Percentiles rank a stretch among this genome's conserved stretches.
phyloP scores from a whole-genome alignment of 2,888 invertebrate species.

The Magallana nippona region DNA sequence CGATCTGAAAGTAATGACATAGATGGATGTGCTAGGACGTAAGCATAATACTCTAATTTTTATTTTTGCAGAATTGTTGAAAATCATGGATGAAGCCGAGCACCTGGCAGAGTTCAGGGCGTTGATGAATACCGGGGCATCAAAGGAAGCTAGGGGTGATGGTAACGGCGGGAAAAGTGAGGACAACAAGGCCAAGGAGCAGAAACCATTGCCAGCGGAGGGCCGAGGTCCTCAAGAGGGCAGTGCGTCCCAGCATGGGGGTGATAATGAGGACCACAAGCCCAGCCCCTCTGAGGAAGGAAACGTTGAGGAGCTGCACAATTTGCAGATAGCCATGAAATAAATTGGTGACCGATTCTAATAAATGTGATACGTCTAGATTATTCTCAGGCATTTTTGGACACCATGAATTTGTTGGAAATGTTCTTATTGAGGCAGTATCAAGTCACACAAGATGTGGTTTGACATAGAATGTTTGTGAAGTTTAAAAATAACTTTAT shows the following conservation, averaged over 20 bases:
- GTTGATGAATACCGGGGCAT: neutral
- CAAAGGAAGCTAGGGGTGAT: neutral
- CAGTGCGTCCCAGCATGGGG: neutral
- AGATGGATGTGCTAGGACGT: too few relatives aligned
- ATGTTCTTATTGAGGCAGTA: too few relatives aligned
- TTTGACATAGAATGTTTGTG: too few relatives aligned
- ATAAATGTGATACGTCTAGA: neutral
- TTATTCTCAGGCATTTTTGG: neutral
- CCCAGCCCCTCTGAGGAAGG: neutral
- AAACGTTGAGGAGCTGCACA: neutral
- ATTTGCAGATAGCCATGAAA: neutral
- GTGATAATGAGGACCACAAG: neutral
- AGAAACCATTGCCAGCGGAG: neutral
- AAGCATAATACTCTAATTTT: neutral
- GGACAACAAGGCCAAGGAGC: neutral
- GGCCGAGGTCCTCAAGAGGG: neutral
- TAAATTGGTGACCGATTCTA: neutral
- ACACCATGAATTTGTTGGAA: too few relatives aligned
- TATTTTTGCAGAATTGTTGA: neutral
- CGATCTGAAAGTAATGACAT: too few relatives aligned
- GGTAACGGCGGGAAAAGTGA: neutral
- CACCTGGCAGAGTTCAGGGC: neutral
- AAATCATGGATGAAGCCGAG: constrained; percentile 16
- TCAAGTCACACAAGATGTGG: too few relatives aligned
- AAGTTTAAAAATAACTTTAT: too few relatives aligned